A percentile compares a stretch with the other conserved stretches of the same genome.
These are phyloP conservation scores for Muscidifurax raptorellus DNA, from an alignment of 1,140 invertebrate species.

Conservation along the genomic window DNA sequence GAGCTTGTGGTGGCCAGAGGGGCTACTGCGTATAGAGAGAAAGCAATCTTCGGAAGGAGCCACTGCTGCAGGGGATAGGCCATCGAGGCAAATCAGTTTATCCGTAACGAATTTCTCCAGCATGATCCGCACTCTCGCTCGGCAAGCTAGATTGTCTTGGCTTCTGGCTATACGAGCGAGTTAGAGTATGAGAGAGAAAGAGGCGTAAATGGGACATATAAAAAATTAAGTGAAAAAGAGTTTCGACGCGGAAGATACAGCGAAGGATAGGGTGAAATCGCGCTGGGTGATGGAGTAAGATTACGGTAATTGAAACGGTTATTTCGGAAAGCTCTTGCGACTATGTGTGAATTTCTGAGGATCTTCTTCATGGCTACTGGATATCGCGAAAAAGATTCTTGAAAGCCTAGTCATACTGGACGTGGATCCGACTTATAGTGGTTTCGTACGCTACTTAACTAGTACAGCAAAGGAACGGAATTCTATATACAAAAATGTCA, in stretches of 20 bases:
- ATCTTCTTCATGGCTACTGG: background rate
- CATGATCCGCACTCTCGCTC: conserved; percentile 23
- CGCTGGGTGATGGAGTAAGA: background rate
- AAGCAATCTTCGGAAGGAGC: conserved; percentile 41
- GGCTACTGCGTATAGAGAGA: background rate
- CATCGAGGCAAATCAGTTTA: conserved; percentile 50
- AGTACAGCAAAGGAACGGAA: no score
- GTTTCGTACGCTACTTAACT: no score
- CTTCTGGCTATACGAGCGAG: conserved; percentile 21
- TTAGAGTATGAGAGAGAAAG: conserved; percentile 12
- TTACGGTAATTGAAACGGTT: conserved; percentile 7
- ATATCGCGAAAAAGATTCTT: no score
- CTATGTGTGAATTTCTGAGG: background rate
- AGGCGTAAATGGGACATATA: background rate
- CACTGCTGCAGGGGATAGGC: background rate
- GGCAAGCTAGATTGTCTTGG: conserved; percentile 35
- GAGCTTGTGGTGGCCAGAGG: background rate
- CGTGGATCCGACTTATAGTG: no score
- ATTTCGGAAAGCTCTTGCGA: background rate
- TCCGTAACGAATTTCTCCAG: conserved; percentile 42
- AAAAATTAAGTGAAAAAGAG: background rate
- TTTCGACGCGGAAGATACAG: background rate
- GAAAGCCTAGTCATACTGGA: no score
- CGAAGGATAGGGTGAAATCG: no score
- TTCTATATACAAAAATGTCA: no score